Evolutionary conservation across 2,888 invertebrate genomes (phyloP).

Genomic region (Uloborus plumipes): DNA sequence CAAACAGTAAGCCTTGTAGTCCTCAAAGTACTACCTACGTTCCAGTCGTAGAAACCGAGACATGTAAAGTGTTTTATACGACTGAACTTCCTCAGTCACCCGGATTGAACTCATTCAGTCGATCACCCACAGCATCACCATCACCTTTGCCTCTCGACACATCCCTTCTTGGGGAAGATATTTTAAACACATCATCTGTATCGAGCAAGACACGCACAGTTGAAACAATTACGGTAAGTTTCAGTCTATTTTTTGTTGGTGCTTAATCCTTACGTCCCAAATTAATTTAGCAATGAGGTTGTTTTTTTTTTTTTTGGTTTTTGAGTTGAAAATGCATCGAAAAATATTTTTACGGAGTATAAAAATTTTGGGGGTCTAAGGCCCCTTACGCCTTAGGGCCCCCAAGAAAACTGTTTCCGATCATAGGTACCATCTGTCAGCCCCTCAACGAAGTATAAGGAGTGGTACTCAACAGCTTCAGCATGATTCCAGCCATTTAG

Average conservation of each 20-base stretch:
- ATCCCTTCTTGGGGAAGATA: conserved; percentile 79
- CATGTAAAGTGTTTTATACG: conserved; percentile 75
- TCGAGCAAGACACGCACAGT: conserved; percentile 97
- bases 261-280: too few relatives aligned
- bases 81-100: conserved; percentile 62
- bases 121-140: conserved; percentile 61
- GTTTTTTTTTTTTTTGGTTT: too few relatives aligned
- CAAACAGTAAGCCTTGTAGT: conserved; percentile 71
- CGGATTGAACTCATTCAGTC: conserved; percentile 40
- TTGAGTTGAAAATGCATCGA: too few relatives aligned
- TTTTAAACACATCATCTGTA: conserved; percentile 91
- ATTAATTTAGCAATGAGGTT: too few relatives aligned
- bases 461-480: too few relatives aligned
- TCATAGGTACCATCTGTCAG: too few relatives aligned
- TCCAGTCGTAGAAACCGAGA: conserved; percentile 79
- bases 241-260: background rate
- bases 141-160: conserved; percentile 53
- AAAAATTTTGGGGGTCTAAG: too few relatives aligned
- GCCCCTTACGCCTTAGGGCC: too few relatives aligned
- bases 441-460: too few relatives aligned
- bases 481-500: too few relatives aligned
- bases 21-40: conserved; percentile 76
- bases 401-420: too few relatives aligned
- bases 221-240: conserved; percentile 93
- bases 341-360: too few relatives aligned